A percentile compares a stretch with the other conserved stretches of the same genome.
Conservation (phyloP, 1,140 invertebrate genomes). For the Manduca sexta region DNA sequence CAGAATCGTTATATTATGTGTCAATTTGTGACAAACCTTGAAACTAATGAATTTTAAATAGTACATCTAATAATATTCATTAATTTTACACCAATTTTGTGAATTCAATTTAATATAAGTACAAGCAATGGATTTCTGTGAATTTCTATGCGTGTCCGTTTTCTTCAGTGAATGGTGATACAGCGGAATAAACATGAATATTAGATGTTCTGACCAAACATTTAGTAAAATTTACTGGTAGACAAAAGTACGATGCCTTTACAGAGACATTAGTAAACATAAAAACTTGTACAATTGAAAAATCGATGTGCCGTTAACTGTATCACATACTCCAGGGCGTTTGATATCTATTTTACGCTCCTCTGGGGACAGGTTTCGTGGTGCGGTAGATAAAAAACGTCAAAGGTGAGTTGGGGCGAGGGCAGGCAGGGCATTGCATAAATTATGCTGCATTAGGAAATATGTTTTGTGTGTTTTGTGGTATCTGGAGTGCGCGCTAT, state of each 20-base stretch:
- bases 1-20: no score
- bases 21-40: no score
- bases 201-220: slow-evolving; percentile 10
- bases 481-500: slow-evolving; percentile 22
- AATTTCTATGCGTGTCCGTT: no score
- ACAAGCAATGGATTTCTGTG: no score
- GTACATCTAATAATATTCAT: no score
- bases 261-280: slow-evolving; percentile 46
- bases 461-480: slow-evolving; percentile 18
- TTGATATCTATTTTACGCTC: slow-evolving; percentile 35
- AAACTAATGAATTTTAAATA: no score
- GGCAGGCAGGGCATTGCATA: slow-evolving; percentile 54
- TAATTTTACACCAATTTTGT: no score
- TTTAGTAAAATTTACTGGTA: slow-evolving; percentile 31
- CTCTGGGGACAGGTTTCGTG: slow-evolving; percentile 38
- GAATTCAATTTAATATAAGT: neutral
- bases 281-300: slow-evolving; percentile 52
- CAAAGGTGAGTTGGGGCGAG: slow-evolving; percentile 57
- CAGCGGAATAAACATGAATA: neutral
- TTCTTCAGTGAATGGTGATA: neutral
- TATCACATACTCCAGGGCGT: slow-evolving; percentile 37
- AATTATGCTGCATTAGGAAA: slow-evolving; percentile 37
- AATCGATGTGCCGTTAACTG: slow-evolving; percentile 54
- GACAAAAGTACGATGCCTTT: slow-evolving; percentile 26
- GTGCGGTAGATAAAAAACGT: slow-evolving; percentile 47